Evolutionary conservation across 2,113 vertebrate species (phyloP), one percentile per base, ranked within the genome.

Genomic region (Laticauda colubrina): DNA sequence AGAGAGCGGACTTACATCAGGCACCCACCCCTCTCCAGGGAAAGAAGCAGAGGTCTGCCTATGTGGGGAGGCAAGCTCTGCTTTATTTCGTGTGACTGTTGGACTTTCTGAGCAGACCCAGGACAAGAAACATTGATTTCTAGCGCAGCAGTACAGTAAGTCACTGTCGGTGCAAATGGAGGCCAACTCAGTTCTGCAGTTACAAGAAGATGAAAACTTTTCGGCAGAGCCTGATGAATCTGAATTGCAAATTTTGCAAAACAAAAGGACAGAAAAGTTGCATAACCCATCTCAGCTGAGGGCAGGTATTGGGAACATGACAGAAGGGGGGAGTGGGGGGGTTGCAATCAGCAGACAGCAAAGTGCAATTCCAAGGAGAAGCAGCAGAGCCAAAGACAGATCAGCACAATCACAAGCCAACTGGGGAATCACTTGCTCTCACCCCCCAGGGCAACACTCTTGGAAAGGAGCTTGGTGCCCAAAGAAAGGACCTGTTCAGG

Each of bases 181-280:
- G 18, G 89, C 94, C 94, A 54, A 89, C 94, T 51, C 93, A 94
- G 91, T 89, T 94, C 94, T 59, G 87, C 29, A 86, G 89, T 94
- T 39, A 90, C 94, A 94, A 95, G 95, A 95, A 96, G 94, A 53
- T 93, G 94, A 95, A 95, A 96, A 95, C 55, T 95, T 92, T 95
- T 94, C 96, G 4, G 75, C 0, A 23, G 61, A 89, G 94, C 92
- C 94, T 95, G 94, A 93, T 93, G 88, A 93, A 55, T 93, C 93
- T 87, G 94, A 54, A 86, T 20, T 18, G 95, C 93, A 48, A 34
- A 81, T 1, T 20, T 0, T 87, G 94, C 96, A 10, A 9, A 92
- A 51, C 55, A 3, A 94, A 3, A 94, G 29, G 45, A 34, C 39
- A 55, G 53, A 20, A 29, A 20, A 14, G 8, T n/a, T 34, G n/a